Percentiles rank a stretch among this genome's conserved stretches.
Conservation (phyloP, 92 coral and sea anemone species). For the Anthopleura xanthogrammica region DNA sequence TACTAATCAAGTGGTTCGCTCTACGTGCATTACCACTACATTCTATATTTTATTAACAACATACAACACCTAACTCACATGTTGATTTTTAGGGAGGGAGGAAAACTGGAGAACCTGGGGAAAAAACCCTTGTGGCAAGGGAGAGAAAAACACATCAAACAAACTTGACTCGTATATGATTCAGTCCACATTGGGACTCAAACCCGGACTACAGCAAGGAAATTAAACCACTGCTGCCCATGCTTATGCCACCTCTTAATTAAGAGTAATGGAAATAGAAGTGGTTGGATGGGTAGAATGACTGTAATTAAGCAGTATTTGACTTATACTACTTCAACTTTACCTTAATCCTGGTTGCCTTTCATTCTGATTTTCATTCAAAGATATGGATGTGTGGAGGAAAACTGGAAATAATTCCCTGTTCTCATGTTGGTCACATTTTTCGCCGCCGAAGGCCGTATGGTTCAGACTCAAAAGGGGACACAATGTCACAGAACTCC, state of each 20-base stretch:
- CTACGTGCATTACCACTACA: too few relatives aligned
- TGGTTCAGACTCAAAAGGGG: slow-evolving; percentile 79
- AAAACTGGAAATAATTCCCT: slow-evolving; percentile 78
- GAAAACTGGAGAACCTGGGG: too few relatives aligned
- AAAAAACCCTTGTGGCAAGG: too few relatives aligned
- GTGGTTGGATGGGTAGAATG: background rate
- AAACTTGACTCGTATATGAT: too few relatives aligned
- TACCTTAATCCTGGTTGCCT: background rate
- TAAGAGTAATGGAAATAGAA: background rate
- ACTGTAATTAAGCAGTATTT: background rate
- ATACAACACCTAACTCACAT: too few relatives aligned
- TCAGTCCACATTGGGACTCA: too few relatives aligned
- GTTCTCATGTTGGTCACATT: slow-evolving; percentile 94
- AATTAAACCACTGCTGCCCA: too few relatives aligned
- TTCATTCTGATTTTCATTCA: background rate
- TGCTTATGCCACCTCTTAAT: background rate
- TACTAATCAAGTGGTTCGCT: background rate
- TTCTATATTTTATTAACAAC: too few relatives aligned
- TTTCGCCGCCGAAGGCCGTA: slow-evolving; percentile 90
- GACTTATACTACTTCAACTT: background rate
- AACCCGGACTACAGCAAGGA: too few relatives aligned
- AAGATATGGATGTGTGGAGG: slow-evolving; percentile 99
- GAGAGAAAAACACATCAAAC: too few relatives aligned
- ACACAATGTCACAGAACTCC: slow-evolving; percentile 85
- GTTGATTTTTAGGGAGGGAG: too few relatives aligned